Evolutionary conservation across 2,113 vertebrate species (phyloP).

Genomic region (Nymphicus hollandicus): DNA sequence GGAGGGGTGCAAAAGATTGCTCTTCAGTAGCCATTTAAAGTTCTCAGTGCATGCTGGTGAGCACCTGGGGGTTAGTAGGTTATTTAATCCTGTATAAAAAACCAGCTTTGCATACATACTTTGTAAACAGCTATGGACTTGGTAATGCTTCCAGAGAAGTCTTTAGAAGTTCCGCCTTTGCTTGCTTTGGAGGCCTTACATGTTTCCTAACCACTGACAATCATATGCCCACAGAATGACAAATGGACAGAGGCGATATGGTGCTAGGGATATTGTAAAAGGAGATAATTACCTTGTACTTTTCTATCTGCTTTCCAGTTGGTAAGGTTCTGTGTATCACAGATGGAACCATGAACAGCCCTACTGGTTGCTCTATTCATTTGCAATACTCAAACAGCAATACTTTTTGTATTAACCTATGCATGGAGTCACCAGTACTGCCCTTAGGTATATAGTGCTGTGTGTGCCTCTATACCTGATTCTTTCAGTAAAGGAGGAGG

Average conservation of each 20-base stretch:
- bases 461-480: background rate
- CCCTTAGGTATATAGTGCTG: background rate
- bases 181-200: background rate
- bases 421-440: background rate
- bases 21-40: background rate
- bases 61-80: background rate
- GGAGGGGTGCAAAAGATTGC: background rate
- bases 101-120: accelerated
- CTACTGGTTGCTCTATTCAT: background rate
- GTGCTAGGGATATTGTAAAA: background rate
- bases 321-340: background rate
- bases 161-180: background rate
- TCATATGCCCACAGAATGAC: background rate
- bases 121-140: background rate
- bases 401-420: background rate
- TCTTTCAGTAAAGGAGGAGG: background rate
- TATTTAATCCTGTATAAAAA: background rate
- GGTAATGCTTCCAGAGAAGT: background rate
- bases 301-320: background rate
- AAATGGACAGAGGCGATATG: accelerated
- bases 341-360: background rate
- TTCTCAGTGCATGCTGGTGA: background rate
- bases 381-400: background rate
- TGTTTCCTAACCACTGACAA: background rate
- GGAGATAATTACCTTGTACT: background rate